phyloP scores from a whole-genome alignment of 2,888 invertebrate species.

The Crematogaster levior region DNA sequence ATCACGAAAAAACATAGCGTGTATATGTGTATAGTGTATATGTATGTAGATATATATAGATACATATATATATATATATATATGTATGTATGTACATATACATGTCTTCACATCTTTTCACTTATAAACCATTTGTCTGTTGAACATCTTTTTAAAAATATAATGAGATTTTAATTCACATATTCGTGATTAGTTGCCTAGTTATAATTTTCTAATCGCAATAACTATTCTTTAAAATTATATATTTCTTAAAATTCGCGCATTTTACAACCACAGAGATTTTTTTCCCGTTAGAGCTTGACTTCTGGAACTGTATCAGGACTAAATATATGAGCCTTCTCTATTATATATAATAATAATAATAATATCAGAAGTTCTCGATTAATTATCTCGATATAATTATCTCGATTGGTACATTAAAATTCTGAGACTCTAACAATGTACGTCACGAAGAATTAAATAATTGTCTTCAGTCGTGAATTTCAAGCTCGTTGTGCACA shows the following conservation, averaged over 20 bases:
- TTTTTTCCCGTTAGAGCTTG: background rate
- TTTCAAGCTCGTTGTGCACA: conserved; percentile 17
- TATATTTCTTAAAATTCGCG: conserved; percentile 30
- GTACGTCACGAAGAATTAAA: conserved; percentile 2
- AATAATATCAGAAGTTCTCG: conserved; percentile 26
- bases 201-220: conserved; percentile 25
- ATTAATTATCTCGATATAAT: conserved; percentile 32
- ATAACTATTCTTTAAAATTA: conserved; percentile 38
- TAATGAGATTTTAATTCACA: conserved; percentile 28
- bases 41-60: background rate
- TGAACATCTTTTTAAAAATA: conserved; percentile 43
- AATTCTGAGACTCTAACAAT: conserved; percentile 25
- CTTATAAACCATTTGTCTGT: conserved; percentile 44
- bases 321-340: background rate
- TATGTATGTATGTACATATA: background rate
- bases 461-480: background rate
- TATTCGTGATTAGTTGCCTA: conserved; percentile 19
- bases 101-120: conserved; percentile 14
- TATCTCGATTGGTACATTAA: conserved; percentile 35
- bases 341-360: conserved; percentile 9
- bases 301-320: background rate
- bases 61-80: conserved; percentile 4
- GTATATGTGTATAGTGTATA: conserved; percentile 6
- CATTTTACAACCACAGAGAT: conserved; percentile 11
- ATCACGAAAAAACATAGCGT: conserved; percentile 29